Conservation (phyloP, 1,140 invertebrate species). For the Scylla paramamosain region DNA sequence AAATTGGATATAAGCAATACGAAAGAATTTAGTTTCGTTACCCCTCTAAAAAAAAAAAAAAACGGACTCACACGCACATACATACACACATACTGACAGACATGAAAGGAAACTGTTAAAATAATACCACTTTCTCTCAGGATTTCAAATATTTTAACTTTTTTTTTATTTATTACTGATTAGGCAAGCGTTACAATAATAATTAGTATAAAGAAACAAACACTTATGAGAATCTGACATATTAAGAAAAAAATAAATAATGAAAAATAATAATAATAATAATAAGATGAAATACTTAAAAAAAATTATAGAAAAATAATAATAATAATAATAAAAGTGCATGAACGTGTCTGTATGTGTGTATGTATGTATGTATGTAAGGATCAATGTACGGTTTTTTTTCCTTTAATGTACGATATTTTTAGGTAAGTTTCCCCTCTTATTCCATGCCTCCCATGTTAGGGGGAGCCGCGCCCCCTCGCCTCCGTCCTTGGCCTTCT, state of each 20-base stretch:
- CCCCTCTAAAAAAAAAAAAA: neutral
- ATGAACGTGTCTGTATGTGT: neutral
- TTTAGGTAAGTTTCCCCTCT: no score
- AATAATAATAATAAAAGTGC: neutral
- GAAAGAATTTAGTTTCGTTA: no score
- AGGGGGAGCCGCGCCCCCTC: neutral
- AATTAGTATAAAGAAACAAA: no score
- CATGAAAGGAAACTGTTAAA: neutral
- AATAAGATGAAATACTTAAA: neutral
- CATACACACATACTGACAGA: slow-evolving; percentile 28
- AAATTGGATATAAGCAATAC: no score
- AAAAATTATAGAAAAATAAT: neutral
- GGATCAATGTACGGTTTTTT: neutral
- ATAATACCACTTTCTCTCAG: no score
- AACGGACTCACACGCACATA: slow-evolving; percentile 13
- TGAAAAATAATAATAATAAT: neutral
- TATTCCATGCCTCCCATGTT: slow-evolving; percentile 62
- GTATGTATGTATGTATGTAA: neutral
- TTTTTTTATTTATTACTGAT: no score
- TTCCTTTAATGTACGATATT: neutral
- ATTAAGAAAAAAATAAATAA: neutral
- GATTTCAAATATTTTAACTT: no score
- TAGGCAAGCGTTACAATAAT: no score
- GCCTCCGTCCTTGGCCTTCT: slow-evolving; percentile 45
- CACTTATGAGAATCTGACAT: no score